Evolutionary conservation across 2,797 vertebrate species (phyloP).

Genomic region (Mareca penelope): DNA sequence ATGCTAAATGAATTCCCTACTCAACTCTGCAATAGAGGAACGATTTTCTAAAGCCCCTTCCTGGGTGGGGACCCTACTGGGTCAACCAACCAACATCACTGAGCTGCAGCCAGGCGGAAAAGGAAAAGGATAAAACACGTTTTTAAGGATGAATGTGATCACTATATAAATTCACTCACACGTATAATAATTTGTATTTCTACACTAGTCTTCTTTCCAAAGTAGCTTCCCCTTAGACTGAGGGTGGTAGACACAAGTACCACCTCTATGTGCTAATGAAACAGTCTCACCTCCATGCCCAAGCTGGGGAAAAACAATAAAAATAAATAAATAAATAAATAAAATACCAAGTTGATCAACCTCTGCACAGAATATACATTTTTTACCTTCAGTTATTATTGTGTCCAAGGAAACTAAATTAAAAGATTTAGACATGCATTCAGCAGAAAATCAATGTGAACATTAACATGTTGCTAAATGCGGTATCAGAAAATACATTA

Average conservation of each 20-base stretch:
- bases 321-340: background rate
- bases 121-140: background rate
- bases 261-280: background rate
- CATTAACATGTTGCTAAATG: background rate
- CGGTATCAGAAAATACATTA: background rate
- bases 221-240: background rate
- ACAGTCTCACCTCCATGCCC: background rate
- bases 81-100: background rate
- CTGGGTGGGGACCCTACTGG: background rate
- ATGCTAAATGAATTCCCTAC: background rate
- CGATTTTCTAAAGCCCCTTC: background rate
- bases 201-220: background rate
- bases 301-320: background rate
- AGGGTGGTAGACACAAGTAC: background rate
- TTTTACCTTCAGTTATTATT: background rate
- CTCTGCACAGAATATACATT: fast-evolving
- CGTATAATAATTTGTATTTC: background rate
- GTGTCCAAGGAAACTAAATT: background rate
- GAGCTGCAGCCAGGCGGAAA: background rate
- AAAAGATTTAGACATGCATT: background rate
- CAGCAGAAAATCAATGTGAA: background rate
- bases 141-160: background rate
- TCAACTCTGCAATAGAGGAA: background rate
- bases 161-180: background rate
- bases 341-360: background rate